A percentile compares a stretch with the other conserved stretches of the same genome.
Evolutionary conservation across 92 coral and sea anemone genomes (phyloP).

Genomic region (Bergia sp.): DNA sequence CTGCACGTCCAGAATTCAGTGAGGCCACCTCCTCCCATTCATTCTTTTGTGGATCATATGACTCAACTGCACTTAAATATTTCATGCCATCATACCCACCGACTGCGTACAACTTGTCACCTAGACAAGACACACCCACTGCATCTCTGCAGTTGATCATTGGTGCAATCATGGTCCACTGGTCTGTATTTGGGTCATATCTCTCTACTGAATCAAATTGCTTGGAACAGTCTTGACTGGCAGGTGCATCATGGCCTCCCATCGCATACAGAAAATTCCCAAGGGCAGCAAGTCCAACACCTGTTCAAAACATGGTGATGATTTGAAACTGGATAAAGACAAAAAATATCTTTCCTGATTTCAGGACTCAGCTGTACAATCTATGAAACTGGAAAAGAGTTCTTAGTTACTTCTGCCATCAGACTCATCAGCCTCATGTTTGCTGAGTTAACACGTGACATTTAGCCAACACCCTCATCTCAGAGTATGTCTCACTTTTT

Average conservation of each 20-base stretch:
- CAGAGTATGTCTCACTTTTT: too few species aligned
- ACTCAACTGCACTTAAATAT: slow-evolving; percentile 95
- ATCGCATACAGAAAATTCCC: slow-evolving; percentile 95
- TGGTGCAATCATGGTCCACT: slow-evolving; percentile 97
- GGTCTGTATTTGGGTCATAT: slow-evolving; percentile 98
- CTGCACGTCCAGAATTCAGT: slow-evolving; percentile 92
- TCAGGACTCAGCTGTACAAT: background rate
- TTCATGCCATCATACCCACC: slow-evolving; percentile 95
- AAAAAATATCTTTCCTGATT: background rate
- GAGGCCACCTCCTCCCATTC: slow-evolving; percentile 96
- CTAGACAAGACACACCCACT: slow-evolving; percentile 96
- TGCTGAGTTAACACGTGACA: too few species aligned
- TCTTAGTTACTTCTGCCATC: too few species aligned
- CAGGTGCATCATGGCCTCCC: slow-evolving; percentile 99
- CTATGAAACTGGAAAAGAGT: too few species aligned
- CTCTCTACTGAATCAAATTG: slow-evolving; percentile 99
- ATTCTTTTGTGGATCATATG: slow-evolving; percentile 88
- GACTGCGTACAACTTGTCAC: slow-evolving; percentile 90
- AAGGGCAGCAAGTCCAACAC: slow-evolving; percentile 95
- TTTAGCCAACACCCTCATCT: background rate
- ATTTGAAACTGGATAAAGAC: background rate
- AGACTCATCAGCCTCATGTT: too few species aligned
- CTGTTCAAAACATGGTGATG: slow-evolving; percentile 33
- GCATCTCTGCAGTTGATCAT: slow-evolving; percentile 99
- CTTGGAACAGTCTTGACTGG: slow-evolving; percentile 94